phyloP scores from a whole-genome alignment of 23 tunicate genomes.

The Botrylloides violaceus region DNA sequence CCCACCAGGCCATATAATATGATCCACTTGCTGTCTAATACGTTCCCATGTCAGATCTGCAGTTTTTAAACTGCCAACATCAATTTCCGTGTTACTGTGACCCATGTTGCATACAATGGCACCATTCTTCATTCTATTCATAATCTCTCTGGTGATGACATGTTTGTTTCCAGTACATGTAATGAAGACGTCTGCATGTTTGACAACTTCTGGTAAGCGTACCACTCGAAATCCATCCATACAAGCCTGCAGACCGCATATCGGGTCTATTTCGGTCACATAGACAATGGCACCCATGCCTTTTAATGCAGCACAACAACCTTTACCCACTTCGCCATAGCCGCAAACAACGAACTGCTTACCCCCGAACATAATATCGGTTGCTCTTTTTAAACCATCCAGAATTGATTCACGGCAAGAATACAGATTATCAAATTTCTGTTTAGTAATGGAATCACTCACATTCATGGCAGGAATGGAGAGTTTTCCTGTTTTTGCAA shows the following conservation, averaged over 20 bases:
- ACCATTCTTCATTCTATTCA: constrained; percentile 3
- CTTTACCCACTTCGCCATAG: constrained; percentile 15
- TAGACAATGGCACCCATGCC: constrained; percentile 13
- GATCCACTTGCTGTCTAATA: constrained; percentile 2
- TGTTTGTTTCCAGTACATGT: constrained; percentile 10
- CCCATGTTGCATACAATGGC: constrained; percentile 9
- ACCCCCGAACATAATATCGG: constrained; percentile 11
- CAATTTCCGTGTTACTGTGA: constrained; percentile 11
- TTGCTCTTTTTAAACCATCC: not conserved
- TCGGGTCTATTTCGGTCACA: constrained; percentile 6
- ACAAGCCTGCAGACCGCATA: not conserved
- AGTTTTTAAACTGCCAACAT: constrained; percentile 1
- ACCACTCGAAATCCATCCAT: constrained; percentile 15
- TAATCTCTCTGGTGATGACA: not conserved
- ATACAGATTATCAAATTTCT: constrained; percentile 13
- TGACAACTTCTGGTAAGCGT: not conserved
- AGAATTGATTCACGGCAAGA: constrained; percentile 5
- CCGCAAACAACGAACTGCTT: constrained; percentile 7
- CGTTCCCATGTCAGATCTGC: not conserved
- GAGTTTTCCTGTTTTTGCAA: constrained; percentile 3
- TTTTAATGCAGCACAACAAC: constrained; percentile 9
- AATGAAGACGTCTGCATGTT: not conserved
- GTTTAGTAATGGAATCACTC: constrained; percentile 1
- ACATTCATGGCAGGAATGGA: constrained; percentile 10
- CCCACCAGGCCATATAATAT: constrained; percentile 10